These are phyloP conservation scores for Anthopleura sola DNA, from an alignment of 64 coral and sea anemone genomes.

Conservation along the genomic window DNA sequence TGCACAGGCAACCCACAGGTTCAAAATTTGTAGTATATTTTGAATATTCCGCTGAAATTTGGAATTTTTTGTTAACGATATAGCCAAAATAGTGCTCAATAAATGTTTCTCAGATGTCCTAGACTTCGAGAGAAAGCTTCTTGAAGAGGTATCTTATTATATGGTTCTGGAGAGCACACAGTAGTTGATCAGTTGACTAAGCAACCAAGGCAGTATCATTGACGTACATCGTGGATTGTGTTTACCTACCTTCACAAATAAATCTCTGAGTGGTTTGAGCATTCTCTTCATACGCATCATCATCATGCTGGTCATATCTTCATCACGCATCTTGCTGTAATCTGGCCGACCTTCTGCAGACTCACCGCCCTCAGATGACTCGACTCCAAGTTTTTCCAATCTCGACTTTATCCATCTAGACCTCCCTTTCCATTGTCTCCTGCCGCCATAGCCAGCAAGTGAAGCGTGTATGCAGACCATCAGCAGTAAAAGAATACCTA, in stretches of 20 bases:
- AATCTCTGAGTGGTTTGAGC: neutral
- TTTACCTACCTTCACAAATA: neutral
- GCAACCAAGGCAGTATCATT: no score
- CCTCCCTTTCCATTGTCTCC: neutral
- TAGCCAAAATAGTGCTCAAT: no score
- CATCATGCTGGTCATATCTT: neutral
- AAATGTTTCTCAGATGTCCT: no score
- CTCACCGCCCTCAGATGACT: neutral
- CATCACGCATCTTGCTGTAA: neutral
- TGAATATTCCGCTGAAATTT: no score
- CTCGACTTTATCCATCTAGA: neutral
- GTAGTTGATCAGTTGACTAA: no score
- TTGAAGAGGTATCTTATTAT: no score
- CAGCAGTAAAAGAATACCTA: neutral
- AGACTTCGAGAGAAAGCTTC: no score
- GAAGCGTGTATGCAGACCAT: neutral
- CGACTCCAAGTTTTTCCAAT: neutral
- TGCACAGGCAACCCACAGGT: no score
- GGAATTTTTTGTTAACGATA: no score
- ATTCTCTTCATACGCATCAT: slow-evolving; percentile 31
- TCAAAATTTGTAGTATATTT: no score
- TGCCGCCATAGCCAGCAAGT: neutral
- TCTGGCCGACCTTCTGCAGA: neutral
- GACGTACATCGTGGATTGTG: neutral
- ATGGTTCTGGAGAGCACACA: no score